Base-by-base conservation (phyloP, 2,113 vertebrate genomes). In the Elephas maximus region DNA sequence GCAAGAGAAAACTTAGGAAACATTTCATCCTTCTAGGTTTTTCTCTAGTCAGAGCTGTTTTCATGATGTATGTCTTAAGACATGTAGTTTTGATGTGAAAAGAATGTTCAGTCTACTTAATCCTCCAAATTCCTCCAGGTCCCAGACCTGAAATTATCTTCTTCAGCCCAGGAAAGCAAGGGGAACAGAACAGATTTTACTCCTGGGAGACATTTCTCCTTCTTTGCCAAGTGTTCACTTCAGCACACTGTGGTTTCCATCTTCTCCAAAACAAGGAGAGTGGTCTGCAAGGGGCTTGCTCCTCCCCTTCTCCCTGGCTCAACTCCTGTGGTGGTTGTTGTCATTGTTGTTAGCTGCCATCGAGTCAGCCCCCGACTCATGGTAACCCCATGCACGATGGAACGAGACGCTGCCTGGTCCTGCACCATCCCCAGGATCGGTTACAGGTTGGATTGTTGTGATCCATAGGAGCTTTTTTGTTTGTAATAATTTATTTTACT, bases 81-180 rank as follows among this genome's bases (percentile, higher is more conserved):
- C 44, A 24, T 44, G 14, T 79, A 37, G 14, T 30, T 94, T 77
- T 92, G 8, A 83, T 33, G 3, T 93, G 60, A 74, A 90, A 91
- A 60, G 77, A 78, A 9, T 62, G 41, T 90, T 74, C 26, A 12
- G 10, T 69, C 57, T 80, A 33, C n/a, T 90, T 93, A 92, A 79
- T 83, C 86, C 77, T 96, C 90, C 48, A 91, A 91, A 91, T 83
- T 96, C 33, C 60, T 90, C 53, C 44, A 48, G 37, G 48, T 1
- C n/a, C 28, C 8, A 51, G 60, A 82, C 14, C 57, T n/a, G 18
- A 41, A 88, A 80, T 88, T 79, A 33, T 17, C 69, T 93, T 91
- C 44, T 65, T 48, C 82, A 91, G 57, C 60, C 44, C 28, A 15
- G 45, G 57, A 69, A 93, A 84, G 33, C 48, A 85, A 95, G 96